Conservation (phyloP, 2,797 vertebrate species). For the Etheostoma nigrum region DNA sequence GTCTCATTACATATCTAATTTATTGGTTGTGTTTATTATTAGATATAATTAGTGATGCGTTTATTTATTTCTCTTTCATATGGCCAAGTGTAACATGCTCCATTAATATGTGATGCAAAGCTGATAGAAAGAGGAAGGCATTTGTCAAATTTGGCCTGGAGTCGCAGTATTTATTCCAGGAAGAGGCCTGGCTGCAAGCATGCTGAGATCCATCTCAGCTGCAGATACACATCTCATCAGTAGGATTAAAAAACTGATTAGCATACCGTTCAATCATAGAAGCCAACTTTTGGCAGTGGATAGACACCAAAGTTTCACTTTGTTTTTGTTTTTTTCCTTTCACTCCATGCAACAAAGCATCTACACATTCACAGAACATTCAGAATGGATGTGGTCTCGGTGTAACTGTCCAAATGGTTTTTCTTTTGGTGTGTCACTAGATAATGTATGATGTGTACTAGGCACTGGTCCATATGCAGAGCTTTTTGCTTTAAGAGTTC, state of each 20-base stretch:
- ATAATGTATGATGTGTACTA: conserved; percentile 34
- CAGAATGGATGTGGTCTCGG: conserved; percentile 26
- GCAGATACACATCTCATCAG: conserved; percentile 59
- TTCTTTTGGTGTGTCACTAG: conserved; percentile 25
- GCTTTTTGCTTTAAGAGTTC: conserved; percentile 45
- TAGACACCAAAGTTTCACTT: conserved; percentile 9
- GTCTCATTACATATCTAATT: neutral
- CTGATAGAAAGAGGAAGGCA: conserved; percentile 6
- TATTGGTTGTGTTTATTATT: neutral
- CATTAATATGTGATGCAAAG: conserved; percentile 22
- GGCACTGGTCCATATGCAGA: conserved; percentile 27
- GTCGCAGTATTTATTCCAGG: conserved; percentile 42
- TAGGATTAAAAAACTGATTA: conserved; percentile 54
- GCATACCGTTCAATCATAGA: conserved; percentile 24
- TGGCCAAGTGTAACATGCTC: conserved; percentile 16
- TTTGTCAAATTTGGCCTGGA: conserved; percentile 18
- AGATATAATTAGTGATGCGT: neutral
- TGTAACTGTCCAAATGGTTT: conserved; percentile 33
- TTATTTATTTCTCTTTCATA: conserved; percentile 1
- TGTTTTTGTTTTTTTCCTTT: conserved; percentile 15
- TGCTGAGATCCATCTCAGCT: conserved; percentile 34
- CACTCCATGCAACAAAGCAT: neutral
- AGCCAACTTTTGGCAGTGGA: conserved; percentile 28
- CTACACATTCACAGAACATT: neutral
- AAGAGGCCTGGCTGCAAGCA: conserved; percentile 15